Conservation (phyloP, 2,797 vertebrate species). For the Sebastes taczanowskii region DNA sequence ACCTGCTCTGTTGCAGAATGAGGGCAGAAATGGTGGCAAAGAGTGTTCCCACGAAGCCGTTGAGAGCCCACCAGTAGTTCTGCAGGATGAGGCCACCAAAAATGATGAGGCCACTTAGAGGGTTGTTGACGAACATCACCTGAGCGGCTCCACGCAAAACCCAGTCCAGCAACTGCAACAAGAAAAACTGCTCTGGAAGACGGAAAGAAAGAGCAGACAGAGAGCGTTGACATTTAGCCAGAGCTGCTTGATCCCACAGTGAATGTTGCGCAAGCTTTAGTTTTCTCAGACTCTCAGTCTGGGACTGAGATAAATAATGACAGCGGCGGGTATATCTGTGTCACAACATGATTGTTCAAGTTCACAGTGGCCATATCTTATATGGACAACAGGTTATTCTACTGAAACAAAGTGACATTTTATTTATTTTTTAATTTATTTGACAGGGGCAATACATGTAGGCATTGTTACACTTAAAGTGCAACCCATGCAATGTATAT, state of each 20-base stretch:
- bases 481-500: too few species aligned
- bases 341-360: background rate
- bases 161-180: constrained; percentile 92
- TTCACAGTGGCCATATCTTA: background rate
- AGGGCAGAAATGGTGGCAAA: constrained; percentile 92
- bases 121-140: constrained; percentile 97
- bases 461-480: too few species aligned
- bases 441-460: too few species aligned
- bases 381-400: background rate
- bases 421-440: too few species aligned
- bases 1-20: constrained; percentile 91
- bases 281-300: background rate
- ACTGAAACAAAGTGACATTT: background rate
- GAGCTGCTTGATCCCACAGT: background rate
- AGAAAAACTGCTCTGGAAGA: constrained; percentile 86
- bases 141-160: constrained; percentile 91
- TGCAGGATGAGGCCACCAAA: constrained; percentile 91
- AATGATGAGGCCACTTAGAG: constrained; percentile 91
- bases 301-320: background rate
- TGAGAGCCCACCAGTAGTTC: constrained; percentile 94
- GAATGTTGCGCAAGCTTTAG: background rate
- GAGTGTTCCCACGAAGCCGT: constrained; percentile 88
- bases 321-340: background rate
- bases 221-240: background rate
- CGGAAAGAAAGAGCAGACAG: background rate